A percentile compares a stretch with the other conserved stretches of the same genome.
Evolutionary conservation across 2,888 invertebrate species (phyloP).

Genomic region (Dermolepida albohirtum): DNA sequence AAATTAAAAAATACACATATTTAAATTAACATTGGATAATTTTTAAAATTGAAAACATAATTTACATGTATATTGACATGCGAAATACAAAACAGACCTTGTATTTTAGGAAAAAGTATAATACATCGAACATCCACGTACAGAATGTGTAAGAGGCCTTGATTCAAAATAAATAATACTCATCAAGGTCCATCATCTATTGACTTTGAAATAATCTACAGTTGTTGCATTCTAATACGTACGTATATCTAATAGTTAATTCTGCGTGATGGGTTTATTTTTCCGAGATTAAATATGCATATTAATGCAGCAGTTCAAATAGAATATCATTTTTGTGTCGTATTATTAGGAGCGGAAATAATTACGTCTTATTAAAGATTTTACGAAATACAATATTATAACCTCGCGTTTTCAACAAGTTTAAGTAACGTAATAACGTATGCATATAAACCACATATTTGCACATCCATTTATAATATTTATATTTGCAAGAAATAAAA

Average conservation of each 20-base stretch:
- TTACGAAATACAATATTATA: too few relatives aligned
- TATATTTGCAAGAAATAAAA: too few relatives aligned
- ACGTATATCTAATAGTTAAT: too few relatives aligned
- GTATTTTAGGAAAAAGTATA: slow-evolving; percentile 27
- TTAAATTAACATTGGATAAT: not conserved
- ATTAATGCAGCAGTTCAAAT: not conserved
- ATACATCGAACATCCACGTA: not conserved
- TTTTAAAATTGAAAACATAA: slow-evolving; percentile 12
- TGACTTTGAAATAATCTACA: slow-evolving; percentile 32
- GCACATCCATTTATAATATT: too few relatives aligned
- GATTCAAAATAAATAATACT: slow-evolving; percentile 16
- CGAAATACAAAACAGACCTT: slow-evolving; percentile 26
- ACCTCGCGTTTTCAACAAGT: too few relatives aligned
- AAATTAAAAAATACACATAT: too few relatives aligned
- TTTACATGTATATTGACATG: slow-evolving; percentile 13
- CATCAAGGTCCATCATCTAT: slow-evolving; percentile 19
- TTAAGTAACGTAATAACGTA: too few relatives aligned
- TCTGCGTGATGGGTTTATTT: not conserved
- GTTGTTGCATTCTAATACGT: slow-evolving; percentile 12
- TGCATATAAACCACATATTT: too few relatives aligned
- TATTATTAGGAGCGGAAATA: too few relatives aligned
- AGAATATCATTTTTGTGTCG: too few relatives aligned
- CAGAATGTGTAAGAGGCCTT: slow-evolving; percentile 11
- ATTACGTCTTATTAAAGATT: too few relatives aligned
- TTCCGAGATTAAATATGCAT: slow-evolving; percentile 3